These are phyloP conservation scores for Caiman crocodilus DNA, from an alignment of 2,797 vertebrate genomes.

Conservation along the genomic window DNA sequence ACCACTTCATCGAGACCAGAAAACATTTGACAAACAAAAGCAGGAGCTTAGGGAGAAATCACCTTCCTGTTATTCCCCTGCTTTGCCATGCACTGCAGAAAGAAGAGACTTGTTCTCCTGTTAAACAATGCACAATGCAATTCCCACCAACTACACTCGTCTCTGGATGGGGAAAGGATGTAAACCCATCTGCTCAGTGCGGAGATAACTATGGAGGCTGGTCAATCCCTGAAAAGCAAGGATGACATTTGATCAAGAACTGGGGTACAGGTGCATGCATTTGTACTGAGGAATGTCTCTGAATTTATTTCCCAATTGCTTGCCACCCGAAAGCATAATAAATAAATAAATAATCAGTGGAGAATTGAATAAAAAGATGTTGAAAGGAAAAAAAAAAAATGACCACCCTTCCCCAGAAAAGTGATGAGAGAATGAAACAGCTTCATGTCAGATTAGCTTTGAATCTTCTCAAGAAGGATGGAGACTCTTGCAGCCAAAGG, in stretches of 20 bases:
- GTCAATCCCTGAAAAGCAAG: slow-evolving; percentile 52
- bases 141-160: slow-evolving; percentile 21
- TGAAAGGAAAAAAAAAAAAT: slow-evolving; percentile 38
- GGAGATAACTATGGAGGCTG: slow-evolving; percentile 33
- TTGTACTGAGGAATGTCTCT: slow-evolving; percentile 72
- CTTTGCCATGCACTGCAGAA: slow-evolving; percentile 18
- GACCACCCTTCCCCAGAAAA: not conserved
- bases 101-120: slow-evolving; percentile 52
- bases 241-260: slow-evolving; percentile 72
- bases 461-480: slow-evolving; percentile 69
- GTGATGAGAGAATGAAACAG: slow-evolving; percentile 52
- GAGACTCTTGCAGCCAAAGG: slow-evolving; percentile 64
- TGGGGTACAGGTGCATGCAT: slow-evolving; percentile 67
- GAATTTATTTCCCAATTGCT: slow-evolving; percentile 67
- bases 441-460: slow-evolving; percentile 66
- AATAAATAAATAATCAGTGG: slow-evolving; percentile 52
- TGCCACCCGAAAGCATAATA: slow-evolving; percentile 45
- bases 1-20: not conserved
- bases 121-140: slow-evolving; percentile 25
- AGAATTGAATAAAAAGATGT: slow-evolving; percentile 57
- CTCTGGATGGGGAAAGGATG: slow-evolving; percentile 44
- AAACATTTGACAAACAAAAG: not conserved
- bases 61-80: slow-evolving; percentile 13
- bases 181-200: slow-evolving; percentile 53
- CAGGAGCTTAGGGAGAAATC: slow-evolving; percentile 9